phyloP scores from a whole-genome alignment of 2,113 vertebrate species.

The Syrrhaptes paradoxus region DNA sequence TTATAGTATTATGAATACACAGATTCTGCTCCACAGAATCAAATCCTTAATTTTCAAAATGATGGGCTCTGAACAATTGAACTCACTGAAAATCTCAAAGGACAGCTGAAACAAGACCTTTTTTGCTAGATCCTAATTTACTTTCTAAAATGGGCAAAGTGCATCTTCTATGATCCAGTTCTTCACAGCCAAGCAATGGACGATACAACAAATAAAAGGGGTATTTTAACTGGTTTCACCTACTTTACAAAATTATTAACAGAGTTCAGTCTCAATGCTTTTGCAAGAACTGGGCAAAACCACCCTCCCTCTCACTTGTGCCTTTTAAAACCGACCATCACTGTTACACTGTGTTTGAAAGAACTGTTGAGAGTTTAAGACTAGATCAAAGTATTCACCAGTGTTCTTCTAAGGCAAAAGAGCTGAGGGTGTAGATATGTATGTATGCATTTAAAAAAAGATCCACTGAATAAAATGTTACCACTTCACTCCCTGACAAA shows the following conservation, averaged over 20 bases:
- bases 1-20: not conserved
- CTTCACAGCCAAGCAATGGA: not conserved
- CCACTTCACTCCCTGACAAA: not conserved
- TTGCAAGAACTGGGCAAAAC: not conserved
- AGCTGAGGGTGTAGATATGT: not conserved
- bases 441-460: not conserved
- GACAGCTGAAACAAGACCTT: not conserved
- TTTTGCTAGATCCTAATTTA: not conserved
- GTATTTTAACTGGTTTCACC: not conserved
- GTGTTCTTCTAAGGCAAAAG: not conserved
- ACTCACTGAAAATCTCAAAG: not conserved
- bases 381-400: not conserved
- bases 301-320: not conserved
- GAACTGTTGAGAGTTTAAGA: not conserved
- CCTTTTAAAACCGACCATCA: not conserved
- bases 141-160: not conserved
- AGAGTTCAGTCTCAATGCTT: not conserved
- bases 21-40: not conserved
- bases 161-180: not conserved
- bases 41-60: not conserved
- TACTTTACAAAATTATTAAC: not conserved
- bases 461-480: not conserved
- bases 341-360: not conserved
- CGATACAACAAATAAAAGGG: not conserved
- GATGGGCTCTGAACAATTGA: not conserved